phyloP scores from a whole-genome alignment of 1,140 invertebrate species.

The Probaryconus sp. region DNA sequence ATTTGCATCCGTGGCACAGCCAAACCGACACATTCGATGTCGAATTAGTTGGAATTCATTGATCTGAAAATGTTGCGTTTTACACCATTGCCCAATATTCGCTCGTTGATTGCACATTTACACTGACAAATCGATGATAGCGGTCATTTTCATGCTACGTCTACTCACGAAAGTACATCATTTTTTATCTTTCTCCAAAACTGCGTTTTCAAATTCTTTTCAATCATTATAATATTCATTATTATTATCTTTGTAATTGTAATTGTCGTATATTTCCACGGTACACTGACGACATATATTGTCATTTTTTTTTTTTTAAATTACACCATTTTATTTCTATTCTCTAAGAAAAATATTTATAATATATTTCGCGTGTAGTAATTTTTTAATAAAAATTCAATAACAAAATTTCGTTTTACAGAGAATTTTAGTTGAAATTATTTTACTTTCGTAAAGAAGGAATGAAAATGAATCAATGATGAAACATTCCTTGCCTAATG shows the following conservation, averaged over 20 bases:
- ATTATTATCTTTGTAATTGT: conserved; percentile 22
- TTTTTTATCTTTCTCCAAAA: conserved; percentile 26
- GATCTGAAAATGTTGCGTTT: conserved; percentile 64
- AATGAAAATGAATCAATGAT: too few relatives aligned
- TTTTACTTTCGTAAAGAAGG: too few relatives aligned
- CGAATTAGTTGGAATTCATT: conserved; percentile 64
- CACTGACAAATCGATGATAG: conserved; percentile 57
- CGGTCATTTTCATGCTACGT: conserved; percentile 50
- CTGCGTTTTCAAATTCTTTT: not conserved
- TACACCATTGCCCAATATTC: conserved; percentile 62
- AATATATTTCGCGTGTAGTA: too few relatives aligned
- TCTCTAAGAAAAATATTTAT: too few relatives aligned
- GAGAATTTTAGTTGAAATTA: too few relatives aligned
- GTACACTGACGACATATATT: not conserved
- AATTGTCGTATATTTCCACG: not conserved
- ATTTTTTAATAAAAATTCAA: too few relatives aligned
- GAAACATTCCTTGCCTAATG: too few relatives aligned
- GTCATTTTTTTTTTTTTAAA: not conserved
- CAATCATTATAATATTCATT: conserved; percentile 8
- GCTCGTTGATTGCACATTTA: conserved; percentile 60
- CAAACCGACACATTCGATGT: conserved; percentile 58
- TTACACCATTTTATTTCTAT: too few relatives aligned
- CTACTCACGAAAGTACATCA: conserved; percentile 28
- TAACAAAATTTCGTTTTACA: too few relatives aligned
- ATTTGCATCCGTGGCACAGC: conserved; percentile 43